phyloP scores from a whole-genome alignment of 2,797 vertebrate species.

The Mormyrus hasselquistii region DNA sequence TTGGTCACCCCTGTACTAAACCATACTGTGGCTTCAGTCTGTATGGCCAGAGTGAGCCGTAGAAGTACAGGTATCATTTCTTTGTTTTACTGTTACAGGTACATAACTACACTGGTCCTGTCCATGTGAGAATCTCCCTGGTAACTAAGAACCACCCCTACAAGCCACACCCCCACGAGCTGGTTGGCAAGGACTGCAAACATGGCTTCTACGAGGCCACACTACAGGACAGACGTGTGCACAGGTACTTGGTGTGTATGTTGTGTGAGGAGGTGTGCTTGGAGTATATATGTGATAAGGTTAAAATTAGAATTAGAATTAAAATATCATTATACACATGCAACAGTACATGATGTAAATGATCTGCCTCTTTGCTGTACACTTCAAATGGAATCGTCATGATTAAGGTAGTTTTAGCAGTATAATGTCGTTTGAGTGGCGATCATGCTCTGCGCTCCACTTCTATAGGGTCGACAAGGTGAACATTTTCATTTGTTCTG shows the following conservation, averaged over 20 bases:
- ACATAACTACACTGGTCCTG: slow-evolving; percentile 76
- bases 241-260: slow-evolving; percentile 63
- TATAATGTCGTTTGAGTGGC: neutral
- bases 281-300: neutral
- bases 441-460: neutral
- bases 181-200: slow-evolving; percentile 87
- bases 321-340: neutral
- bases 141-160: slow-evolving; percentile 79
- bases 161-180: slow-evolving; percentile 86
- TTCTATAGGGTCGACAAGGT: neutral
- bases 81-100: slow-evolving; percentile 55
- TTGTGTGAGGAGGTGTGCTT: neutral
- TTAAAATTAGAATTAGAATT: neutral
- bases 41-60: neutral
- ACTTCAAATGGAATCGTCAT: neutral
- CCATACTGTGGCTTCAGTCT: neutral
- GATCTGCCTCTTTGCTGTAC: neutral
- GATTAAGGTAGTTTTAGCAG: neutral
- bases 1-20: neutral
- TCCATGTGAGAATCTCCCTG: slow-evolving; percentile 76
- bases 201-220: slow-evolving; percentile 88
- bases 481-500: neutral
- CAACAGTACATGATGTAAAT: neutral
- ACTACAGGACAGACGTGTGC: slow-evolving; percentile 77
- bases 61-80: neutral